Base-by-base conservation (phyloP, 2,113 vertebrate species). In the Redunca redunca region DNA sequence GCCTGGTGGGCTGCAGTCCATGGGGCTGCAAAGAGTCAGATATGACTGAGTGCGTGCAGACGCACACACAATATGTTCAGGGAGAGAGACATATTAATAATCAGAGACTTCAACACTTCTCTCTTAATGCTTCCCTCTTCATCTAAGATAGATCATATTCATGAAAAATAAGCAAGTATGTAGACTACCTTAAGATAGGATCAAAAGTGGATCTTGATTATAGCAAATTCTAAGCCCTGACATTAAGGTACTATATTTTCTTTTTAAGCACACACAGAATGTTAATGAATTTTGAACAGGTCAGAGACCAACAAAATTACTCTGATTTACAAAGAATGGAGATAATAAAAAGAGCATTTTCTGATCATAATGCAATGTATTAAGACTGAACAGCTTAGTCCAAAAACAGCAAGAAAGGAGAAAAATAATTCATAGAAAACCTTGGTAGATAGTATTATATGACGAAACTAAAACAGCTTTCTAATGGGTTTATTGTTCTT, bases 1-100 rank as follows among this genome's bases (percentile, higher is more conserved):
- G 3, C 36, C 71, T 77, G 11, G 36, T 77, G 71, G 71, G 23
- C 36, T 77, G 23, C 12, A 43, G 36, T 77, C 71, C 71, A 14
- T 77, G 23, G 23, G 36, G 36, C 36, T 43, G 11, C 21, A 40
- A 25, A 74, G 21, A 43, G 71, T 43, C 19, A 40, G 11, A 43
- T 25, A 77, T 25, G 12, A 26, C 3, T 43, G 71, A 26, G 23
- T 0, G 1, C 5, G 3, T 6, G 5, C 8, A 23, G 9, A 3
- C 11, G 6, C n/a, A 74, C 71, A 77, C 40, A 11, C 7, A 95
- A 9, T 50, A n/a, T n/a, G 21, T 77, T 67, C 62, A 83, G 88
- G 77, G n/a, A 64, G 82, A 55, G 30, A 87, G 60, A 25, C 9
- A 33, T 3, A 12, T 55, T 50, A 50, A 25, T 74, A 88, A 58